These are phyloP conservation scores for Bubalus kerabau DNA, from an alignment of 2,113 vertebrate genomes.

Conservation along the genomic window DNA sequence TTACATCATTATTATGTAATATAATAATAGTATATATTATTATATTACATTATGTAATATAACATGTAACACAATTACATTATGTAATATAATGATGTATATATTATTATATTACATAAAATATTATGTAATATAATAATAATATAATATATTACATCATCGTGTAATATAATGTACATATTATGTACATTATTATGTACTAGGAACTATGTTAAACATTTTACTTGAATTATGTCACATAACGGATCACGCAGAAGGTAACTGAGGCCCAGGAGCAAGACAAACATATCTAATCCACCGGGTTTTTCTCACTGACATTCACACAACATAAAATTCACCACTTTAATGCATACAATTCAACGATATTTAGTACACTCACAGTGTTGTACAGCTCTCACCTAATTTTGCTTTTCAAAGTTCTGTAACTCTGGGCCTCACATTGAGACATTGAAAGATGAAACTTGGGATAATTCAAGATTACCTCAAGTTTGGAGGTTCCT, in stretches of 20 bases:
- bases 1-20: no score
- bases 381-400: not conserved
- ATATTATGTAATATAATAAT: no score
- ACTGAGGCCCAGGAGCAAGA: not conserved
- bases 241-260: not conserved
- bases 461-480: not conserved
- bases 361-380: not conserved
- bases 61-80: no score
- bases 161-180: no score
- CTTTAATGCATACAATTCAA: not conserved
- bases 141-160: no score
- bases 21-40: no score
- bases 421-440: not conserved
- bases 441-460: not conserved
- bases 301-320: not conserved
- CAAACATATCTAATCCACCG: not conserved
- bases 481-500: not conserved
- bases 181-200: not conserved
- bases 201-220: not conserved
- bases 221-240: not conserved
- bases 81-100: no score
- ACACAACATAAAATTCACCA: not conserved
- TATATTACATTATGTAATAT: no score
- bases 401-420: not conserved
- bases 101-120: no score